Evolutionary conservation across 2,797 vertebrate species (phyloP), one percentile per base, ranked within the genome.

Genomic region (Microctenopoma stevenorrisi): DNA sequence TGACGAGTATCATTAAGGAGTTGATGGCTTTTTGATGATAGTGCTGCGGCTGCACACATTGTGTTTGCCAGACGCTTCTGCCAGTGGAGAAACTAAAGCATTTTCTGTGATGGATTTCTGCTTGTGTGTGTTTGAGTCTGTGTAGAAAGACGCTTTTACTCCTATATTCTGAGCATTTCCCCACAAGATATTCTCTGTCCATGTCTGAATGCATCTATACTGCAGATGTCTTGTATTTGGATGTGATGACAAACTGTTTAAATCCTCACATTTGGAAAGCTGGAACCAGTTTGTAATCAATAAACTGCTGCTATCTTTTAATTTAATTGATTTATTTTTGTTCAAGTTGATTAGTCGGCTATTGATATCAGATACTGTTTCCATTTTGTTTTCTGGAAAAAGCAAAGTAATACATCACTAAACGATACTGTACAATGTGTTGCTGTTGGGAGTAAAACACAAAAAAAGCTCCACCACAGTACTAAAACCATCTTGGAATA

Each of bases 11-110:
- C 44, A 69, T 68, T 58, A 56, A 9, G 25, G 14, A 28, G n/a
- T 7, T 46, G 55, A 66, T 71, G 6, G 14, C 14, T 72, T 76
- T 70, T 60, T 74, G 30, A 77, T 44, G 12, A 26, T n/a, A 15
- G 38, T 47, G 50, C 18, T 63, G 52, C 53, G 2, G 49, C 40
- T 66, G 72, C 59, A 52, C 53, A 47, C 46, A 47, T 46, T 71
- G 14, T 52, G 48, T 47, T 48, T 30, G 16, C 1, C 5, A 67
- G 28, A 64, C 2, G 13, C 49, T 64, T 2, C 14, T 54, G 63
- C 35, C 51, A 37, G 40, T 51, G 11, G 52, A 72, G 67, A 54
- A 63, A 58, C 28, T 30, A 38, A 33, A 26, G 7, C 28, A 64
- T 65, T 16, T 50, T n/a, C 2, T 30, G 1, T 47, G 26, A 53